phyloP scores from a whole-genome alignment of 2,113 vertebrate genomes.

The Hassar affinis region DNA sequence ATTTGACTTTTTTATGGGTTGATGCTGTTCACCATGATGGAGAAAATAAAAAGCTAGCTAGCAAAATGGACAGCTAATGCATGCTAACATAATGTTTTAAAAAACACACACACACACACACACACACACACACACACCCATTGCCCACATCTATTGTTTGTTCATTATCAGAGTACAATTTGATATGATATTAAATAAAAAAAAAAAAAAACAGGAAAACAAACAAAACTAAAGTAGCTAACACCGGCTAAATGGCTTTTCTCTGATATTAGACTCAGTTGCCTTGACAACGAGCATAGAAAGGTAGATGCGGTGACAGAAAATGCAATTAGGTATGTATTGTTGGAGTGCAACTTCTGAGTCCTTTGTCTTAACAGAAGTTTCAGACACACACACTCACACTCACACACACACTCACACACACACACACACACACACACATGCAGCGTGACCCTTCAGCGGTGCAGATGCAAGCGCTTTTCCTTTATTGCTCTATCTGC shows the following conservation, averaged over 20 bases:
- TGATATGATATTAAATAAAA: not conserved
- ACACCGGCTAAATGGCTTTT: not conserved
- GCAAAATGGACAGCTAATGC: not conserved
- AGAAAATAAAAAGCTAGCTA: not conserved
- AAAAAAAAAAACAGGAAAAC: not conserved
- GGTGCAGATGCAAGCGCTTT: constrained; percentile 51
- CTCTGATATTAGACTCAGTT: not conserved
- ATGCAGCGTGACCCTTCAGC: constrained; percentile 21
- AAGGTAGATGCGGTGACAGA: not conserved
- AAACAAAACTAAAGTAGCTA: not conserved
- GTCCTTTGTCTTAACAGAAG: constrained; percentile 27
- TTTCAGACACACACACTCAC: not conserved
- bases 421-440: constrained; percentile 37
- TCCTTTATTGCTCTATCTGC: constrained; percentile 54
- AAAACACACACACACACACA: not conserved
- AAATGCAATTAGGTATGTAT: not conserved
- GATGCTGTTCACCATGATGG: not conserved
- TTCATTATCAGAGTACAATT: not conserved
- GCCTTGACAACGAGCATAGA: not conserved
- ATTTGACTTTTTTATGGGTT: too few species aligned
- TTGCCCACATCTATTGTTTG: not conserved
- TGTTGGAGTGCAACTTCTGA: constrained; percentile 20
- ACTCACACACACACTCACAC: not conserved
- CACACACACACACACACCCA: not conserved
- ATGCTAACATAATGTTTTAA: not conserved